These are phyloP conservation scores for Panthera leo DNA, from an alignment of 2,113 vertebrate species.

Conservation along the genomic window DNA sequence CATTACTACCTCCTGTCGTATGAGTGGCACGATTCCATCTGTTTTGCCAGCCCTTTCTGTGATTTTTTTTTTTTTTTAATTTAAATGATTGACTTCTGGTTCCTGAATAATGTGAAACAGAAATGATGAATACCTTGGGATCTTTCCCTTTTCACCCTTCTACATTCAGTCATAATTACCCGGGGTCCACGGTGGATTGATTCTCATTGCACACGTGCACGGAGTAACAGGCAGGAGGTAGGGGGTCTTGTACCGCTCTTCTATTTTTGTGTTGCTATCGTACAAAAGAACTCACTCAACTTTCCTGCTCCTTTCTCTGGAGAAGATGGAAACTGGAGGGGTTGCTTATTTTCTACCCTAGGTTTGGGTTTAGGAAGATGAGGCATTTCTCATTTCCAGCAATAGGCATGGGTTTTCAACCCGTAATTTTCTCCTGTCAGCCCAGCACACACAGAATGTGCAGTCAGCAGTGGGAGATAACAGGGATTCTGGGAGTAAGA, in stretches of 20 bases:
- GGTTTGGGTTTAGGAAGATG: conserved; percentile 25
- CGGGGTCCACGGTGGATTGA: conserved; percentile 18
- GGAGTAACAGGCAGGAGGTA: not conserved
- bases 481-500: conserved; percentile 48
- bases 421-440: conserved; percentile 56
- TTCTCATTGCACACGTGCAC: not conserved
- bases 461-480: conserved; percentile 20
- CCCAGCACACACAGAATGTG: not conserved
- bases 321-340: conserved; percentile 44
- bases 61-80: conserved; percentile 68
- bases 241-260: not conserved
- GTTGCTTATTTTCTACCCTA: conserved; percentile 51
- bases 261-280: not conserved
- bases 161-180: conserved; percentile 49
- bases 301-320: conserved; percentile 40
- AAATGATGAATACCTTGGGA: conserved; percentile 26
- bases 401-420: conserved; percentile 39
- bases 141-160: conserved; percentile 36
- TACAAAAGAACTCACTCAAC: not conserved
- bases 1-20: not conserved
- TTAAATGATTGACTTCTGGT: conserved; percentile 61
- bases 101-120: conserved; percentile 40
- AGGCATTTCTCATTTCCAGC: not conserved
- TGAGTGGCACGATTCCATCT: conserved; percentile 47
- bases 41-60: conserved; percentile 34